A percentile compares a stretch with the other conserved stretches of the same genome.
These are phyloP conservation scores for Plagodis pulveraria DNA, from an alignment of 2,888 invertebrate genomes.

Conservation along the genomic window DNA sequence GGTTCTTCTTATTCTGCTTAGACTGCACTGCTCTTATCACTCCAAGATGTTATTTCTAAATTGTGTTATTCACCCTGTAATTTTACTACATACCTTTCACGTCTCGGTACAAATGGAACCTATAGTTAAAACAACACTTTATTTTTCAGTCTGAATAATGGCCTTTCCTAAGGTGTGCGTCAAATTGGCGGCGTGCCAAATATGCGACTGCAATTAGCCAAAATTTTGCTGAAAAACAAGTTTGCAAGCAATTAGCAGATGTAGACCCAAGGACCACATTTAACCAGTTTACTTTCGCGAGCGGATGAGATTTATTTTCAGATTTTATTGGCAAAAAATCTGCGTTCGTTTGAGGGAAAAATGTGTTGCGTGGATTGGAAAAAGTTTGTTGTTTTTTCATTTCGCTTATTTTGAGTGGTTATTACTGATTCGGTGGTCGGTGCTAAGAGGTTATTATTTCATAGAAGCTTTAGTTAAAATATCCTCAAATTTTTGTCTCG, in stretches of 20 bases:
- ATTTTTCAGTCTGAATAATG: constrained; percentile 45
- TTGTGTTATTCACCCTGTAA: too few relatives aligned
- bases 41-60: too few relatives aligned
- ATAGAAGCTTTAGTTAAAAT: too few relatives aligned
- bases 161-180: constrained; percentile 55
- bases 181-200: constrained; percentile 69
- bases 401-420: constrained; percentile 15
- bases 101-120: too few relatives aligned
- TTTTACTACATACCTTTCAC: too few relatives aligned
- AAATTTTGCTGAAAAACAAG: constrained; percentile 82
- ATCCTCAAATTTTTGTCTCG: too few relatives aligned
- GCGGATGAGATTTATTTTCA: constrained; percentile 57
- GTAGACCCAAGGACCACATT: constrained; percentile 67
- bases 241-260: constrained; percentile 45
- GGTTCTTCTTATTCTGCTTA: too few relatives aligned
- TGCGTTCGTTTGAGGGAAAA: constrained; percentile 24
- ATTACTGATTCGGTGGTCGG: background rate
- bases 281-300: constrained; percentile 59
- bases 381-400: constrained; percentile 25
- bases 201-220: constrained; percentile 77
- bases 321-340: constrained; percentile 43
- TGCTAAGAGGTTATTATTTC: too few relatives aligned
- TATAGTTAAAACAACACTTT: too few relatives aligned
- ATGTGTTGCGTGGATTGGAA: constrained; percentile 28
- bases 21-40: too few relatives aligned